phyloP scores from a whole-genome alignment of 2,797 vertebrate genomes.

The Hypotaenidia okinawae region DNA sequence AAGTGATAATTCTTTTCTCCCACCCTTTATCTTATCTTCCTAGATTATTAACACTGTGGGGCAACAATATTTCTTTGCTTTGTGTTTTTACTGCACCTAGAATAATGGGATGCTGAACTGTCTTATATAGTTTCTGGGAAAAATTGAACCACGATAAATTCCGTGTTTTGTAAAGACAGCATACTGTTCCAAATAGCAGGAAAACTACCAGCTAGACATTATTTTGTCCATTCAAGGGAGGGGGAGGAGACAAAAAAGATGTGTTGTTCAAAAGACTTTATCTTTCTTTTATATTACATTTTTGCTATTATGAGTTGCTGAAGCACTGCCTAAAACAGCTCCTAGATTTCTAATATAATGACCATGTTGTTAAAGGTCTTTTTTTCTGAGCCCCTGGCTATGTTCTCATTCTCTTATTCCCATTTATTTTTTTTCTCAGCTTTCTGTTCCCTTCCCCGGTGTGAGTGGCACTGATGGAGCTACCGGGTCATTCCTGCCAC shows the following conservation, averaged over 20 bases:
- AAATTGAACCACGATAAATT: neutral
- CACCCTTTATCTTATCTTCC: neutral
- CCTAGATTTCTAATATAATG: slow-evolving; percentile 16
- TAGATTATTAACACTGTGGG: neutral
- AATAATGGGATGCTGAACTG: neutral
- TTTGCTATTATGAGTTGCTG: neutral
- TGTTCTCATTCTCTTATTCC: neutral
- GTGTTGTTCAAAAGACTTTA: neutral
- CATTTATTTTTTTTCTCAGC: neutral
- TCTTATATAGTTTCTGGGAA: neutral
- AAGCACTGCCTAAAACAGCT: neutral
- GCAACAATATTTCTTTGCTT: neutral
- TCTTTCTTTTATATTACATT: neutral
- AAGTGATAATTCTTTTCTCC: neutral
- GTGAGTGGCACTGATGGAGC: neutral
- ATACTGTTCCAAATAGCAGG: neutral
- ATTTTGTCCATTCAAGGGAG: neutral
- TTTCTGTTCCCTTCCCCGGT: neutral
- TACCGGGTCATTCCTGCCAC: neutral
- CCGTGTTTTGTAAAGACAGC: neutral
- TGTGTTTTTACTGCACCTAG: neutral
- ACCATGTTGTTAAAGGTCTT: neutral
- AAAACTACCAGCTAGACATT: neutral
- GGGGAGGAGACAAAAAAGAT: neutral
- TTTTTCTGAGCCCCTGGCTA: neutral